Evolutionary conservation across 2,113 vertebrate genomes (phyloP), one percentile per base, ranked within the genome.

Genomic region (Cheirogaleus medius): DNA sequence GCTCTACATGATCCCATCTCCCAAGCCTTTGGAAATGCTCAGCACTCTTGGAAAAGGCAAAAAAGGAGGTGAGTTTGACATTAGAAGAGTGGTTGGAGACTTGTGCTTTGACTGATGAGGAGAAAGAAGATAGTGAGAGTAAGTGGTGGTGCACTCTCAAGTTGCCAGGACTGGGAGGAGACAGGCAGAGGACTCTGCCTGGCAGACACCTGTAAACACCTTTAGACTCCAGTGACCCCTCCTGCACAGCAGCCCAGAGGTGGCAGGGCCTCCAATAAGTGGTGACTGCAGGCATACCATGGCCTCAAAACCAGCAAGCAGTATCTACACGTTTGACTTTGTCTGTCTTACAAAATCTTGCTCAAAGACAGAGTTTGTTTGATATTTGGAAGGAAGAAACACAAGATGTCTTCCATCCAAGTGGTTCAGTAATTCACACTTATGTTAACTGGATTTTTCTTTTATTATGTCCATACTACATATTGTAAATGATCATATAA

Each of bases 261-360:
- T 3, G 2, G 13, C 2, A 32, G 4, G 4, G 29, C 17, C 44
- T 63, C 20, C 4, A n/a, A 27, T 34, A 71, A 84, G 10, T 12
- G 15, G 14, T 34, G 39, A 23, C 27, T 42, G 29, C 12, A 32
- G n/a, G 18, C 32, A 8, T 23, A 85, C 27, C 56, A 58, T 60
- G 58, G 58, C 21, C 56, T 74, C 60, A 44, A 84, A 44, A 91
- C 42, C 13, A 63, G 69, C 27, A 23, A 34, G 29, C 4, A 80
- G 20, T 3, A 0, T 88, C 37, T 66, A 6, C 27, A 9, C 27
- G 23, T 39, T 56, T 66, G 54, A 42, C 32, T 88, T 78, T 74
- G 27, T 42, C 17, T 60, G n/a, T 71, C 77, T 37, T 49, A 66
- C 25, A 73, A 91, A 84, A 96, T 71, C 39, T 84, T 78, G 29